These are phyloP conservation scores for Paedocypris micromegethes DNA, from an alignment of 2,797 vertebrate genomes.

Conservation along the genomic window DNA sequence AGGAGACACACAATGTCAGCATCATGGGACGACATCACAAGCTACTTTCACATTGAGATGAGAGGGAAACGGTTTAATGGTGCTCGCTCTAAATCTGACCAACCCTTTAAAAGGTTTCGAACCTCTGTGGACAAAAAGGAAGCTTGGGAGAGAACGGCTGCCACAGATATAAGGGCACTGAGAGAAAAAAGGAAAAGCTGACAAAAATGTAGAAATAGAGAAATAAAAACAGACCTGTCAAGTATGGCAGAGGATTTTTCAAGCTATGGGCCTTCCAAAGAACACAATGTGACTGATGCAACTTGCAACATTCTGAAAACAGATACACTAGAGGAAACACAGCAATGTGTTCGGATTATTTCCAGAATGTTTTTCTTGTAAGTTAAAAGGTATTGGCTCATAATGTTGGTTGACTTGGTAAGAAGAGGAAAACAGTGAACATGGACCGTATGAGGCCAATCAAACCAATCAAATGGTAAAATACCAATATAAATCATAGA, in stretches of 20 bases:
- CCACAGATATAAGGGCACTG: constrained; percentile 3
- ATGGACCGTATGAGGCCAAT: too few relatives aligned
- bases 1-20: constrained; percentile 13
- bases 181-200: constrained; percentile 1
- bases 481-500: too few relatives aligned
- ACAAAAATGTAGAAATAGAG: constrained; percentile 7
- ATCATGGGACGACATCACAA: constrained; percentile 20
- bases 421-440: too few relatives aligned
- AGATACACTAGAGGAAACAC: neutral
- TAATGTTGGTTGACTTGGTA: too few relatives aligned
- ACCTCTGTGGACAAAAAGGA: constrained; percentile 17
- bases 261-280: constrained; percentile 1
- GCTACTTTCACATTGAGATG: constrained; percentile 10
- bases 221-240: neutral
- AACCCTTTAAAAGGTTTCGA: constrained; percentile 22
- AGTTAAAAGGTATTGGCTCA: too few relatives aligned
- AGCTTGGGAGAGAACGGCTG: constrained; percentile 12
- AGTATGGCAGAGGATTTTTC: neutral
- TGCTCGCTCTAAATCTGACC: constrained; percentile 9
- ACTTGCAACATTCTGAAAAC: neutral
- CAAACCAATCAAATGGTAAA: too few relatives aligned
- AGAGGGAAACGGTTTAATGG: constrained; percentile 14
- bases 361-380: neutral
- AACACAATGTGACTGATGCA: neutral
- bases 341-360: neutral